Percentiles rank a stretch among this genome's conserved stretches.
phyloP scores from a whole-genome alignment of 2,888 invertebrate genomes.

The Microctonus brassicae region DNA sequence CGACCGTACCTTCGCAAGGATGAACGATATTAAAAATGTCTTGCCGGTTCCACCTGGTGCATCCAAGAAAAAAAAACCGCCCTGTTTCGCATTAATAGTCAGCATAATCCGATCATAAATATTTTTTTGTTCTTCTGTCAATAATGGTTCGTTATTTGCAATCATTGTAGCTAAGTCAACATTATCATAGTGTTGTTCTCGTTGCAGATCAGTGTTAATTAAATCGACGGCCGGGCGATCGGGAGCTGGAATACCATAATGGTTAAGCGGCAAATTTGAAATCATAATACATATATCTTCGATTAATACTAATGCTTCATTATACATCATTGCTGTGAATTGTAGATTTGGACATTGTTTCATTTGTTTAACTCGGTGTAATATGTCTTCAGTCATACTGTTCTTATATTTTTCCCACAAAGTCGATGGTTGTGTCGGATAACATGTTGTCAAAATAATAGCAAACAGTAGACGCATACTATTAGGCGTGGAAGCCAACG shows the following conservation, averaged over 20 bases:
- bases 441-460: constrained; percentile 38
- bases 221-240: constrained; percentile 48
- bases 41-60: constrained; percentile 17
- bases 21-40: constrained; percentile 21
- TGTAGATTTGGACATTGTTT: not conserved
- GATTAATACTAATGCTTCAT: constrained; percentile 55
- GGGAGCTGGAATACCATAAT: constrained; percentile 52
- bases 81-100: constrained; percentile 40
- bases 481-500: too few species aligned
- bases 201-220: constrained; percentile 57
- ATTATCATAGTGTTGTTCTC: constrained; percentile 53
- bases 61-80: constrained; percentile 52
- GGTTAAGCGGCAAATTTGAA: constrained; percentile 45
- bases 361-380: not conserved
- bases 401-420: constrained; percentile 29
- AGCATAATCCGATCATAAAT: constrained; percentile 46
- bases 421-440: not conserved
- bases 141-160: constrained; percentile 13
- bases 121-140: constrained; percentile 32
- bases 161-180: not conserved
- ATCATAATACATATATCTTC: constrained; percentile 60
- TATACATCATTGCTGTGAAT: constrained; percentile 50
- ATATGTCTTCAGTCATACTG: constrained; percentile 21
- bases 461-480: constrained; percentile 52
- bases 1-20: constrained; percentile 15